phyloP scores from a whole-genome alignment of 2,113 vertebrate genomes.

The Ciconia maguari region DNA sequence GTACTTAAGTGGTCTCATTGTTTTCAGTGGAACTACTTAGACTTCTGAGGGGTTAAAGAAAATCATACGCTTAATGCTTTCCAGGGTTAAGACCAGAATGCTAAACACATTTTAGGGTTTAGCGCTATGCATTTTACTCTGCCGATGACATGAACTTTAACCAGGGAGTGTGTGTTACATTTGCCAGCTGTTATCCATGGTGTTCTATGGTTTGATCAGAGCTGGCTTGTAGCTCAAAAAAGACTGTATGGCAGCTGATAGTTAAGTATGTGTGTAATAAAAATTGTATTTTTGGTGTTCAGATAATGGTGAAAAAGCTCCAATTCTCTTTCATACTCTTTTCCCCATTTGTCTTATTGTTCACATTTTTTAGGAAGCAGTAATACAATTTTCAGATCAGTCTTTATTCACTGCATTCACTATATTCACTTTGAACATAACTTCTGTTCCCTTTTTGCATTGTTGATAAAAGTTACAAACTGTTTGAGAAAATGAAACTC shows the following conservation, averaged over 20 bases:
- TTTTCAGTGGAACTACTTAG: not conserved
- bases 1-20: not conserved
- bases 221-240: not conserved
- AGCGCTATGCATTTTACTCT: not conserved
- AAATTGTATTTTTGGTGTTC: not conserved
- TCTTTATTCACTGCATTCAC: not conserved
- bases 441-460: not conserved
- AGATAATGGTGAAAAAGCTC: not conserved
- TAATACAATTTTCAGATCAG: not conserved
- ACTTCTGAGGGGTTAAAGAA: not conserved
- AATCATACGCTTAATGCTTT: not conserved
- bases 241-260: not conserved
- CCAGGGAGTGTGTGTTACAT: not conserved
- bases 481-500: not conserved
- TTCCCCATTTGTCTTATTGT: not conserved
- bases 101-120: constrained; percentile 8
- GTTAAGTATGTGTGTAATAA: not conserved
- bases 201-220: not conserved
- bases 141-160: constrained; percentile 14
- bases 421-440: not conserved
- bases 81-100: not conserved
- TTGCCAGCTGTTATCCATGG: not conserved
- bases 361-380: not conserved
- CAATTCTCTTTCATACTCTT: not conserved
- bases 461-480: not conserved